phyloP scores from a whole-genome alignment of 2,888 invertebrate species.

The Syrista parreyssii region DNA sequence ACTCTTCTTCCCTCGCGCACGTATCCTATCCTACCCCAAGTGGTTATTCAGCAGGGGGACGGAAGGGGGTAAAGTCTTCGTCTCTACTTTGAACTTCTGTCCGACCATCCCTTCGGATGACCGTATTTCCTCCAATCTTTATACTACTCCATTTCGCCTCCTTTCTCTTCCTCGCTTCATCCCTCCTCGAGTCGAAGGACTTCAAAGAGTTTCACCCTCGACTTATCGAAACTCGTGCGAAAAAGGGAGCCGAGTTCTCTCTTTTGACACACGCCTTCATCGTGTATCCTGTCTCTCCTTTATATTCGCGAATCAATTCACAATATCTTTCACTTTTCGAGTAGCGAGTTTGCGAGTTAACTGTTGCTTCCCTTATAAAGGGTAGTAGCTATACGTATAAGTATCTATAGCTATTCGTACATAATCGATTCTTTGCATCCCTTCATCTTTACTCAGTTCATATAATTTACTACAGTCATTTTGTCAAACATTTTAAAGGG shows the following conservation, averaged over 20 bases:
- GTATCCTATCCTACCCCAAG: neutral
- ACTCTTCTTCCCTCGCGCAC: neutral
- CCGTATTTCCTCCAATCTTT: neutral
- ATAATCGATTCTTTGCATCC: neutral
- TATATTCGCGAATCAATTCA: slow-evolving; percentile 34
- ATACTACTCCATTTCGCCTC: neutral
- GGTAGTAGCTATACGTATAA: neutral
- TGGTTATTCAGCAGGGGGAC: neutral
- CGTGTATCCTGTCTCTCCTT: slow-evolving; percentile 17
- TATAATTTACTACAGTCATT: neutral
- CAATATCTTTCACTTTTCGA: slow-evolving; percentile 24
- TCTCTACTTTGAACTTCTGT: slow-evolving; percentile 3
- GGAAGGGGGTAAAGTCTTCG: neutral
- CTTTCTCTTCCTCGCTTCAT: neutral
- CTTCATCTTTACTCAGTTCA: neutral
- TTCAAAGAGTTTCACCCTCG: slow-evolving; percentile 1
- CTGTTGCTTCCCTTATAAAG: slow-evolving; percentile 29
- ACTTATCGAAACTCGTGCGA: neutral
- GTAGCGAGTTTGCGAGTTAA: slow-evolving; percentile 26
- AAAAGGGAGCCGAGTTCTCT: neutral
- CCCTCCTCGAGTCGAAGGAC: neutral
- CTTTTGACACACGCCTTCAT: neutral
- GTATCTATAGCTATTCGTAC: neutral
- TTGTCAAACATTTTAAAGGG: neutral
- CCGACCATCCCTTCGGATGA: neutral